Evolutionary conservation across 2,797 vertebrate species (phyloP).

Genomic region (Euthynnus affinis): DNA sequence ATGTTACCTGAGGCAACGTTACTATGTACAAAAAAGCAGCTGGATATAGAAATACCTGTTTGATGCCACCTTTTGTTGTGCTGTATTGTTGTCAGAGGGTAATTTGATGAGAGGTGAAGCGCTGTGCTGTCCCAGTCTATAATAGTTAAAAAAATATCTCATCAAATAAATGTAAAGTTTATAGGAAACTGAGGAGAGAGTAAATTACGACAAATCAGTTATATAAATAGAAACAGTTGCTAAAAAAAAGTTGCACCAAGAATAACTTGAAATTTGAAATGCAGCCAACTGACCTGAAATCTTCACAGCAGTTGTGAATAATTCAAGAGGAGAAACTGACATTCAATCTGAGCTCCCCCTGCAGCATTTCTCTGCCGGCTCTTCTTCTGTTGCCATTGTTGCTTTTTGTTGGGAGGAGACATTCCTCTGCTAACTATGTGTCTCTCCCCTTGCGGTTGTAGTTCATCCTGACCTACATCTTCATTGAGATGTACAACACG

Average conservation of each 20-base stretch:
- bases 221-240: not conserved
- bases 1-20: constrained; percentile 18
- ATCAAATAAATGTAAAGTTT: constrained; percentile 7
- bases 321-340: constrained; percentile 66
- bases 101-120: constrained; percentile 29
- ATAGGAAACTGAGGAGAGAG: constrained; percentile 1
- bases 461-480: constrained; percentile 89
- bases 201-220: not conserved
- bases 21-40: not conserved
- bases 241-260: not conserved
- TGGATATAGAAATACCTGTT: constrained; percentile 9
- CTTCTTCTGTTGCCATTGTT: constrained; percentile 10
- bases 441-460: constrained; percentile 52
- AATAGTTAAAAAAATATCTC: constrained; percentile 14
- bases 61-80: constrained; percentile 9
- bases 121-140: not conserved
- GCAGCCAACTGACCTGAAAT: constrained; percentile 30
- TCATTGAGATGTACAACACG: constrained; percentile 88
- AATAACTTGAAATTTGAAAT: constrained; percentile 27
- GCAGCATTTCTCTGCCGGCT: constrained; percentile 27
- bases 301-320: constrained; percentile 58
- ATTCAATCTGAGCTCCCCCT: constrained; percentile 50
- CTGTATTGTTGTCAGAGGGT: constrained; percentile 14
- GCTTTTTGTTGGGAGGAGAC: constrained; percentile 24
- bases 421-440: constrained; percentile 28